A percentile compares a stretch with the other conserved stretches of the same genome.
phyloP scores from a whole-genome alignment of 2,888 invertebrate genomes.

The Drosophila barbarae region DNA sequence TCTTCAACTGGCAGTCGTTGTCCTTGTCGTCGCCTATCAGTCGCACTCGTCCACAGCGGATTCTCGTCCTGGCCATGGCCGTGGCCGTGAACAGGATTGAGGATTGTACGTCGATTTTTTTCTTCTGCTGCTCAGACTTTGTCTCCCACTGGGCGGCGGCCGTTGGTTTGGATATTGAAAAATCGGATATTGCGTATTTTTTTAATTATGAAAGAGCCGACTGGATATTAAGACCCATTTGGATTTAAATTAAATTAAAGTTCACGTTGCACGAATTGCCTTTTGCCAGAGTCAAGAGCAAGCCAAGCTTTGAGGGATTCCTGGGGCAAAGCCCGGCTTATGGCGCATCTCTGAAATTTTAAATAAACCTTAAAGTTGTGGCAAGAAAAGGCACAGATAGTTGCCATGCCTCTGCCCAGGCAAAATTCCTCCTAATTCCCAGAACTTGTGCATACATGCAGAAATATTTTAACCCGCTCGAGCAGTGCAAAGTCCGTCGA shows the following conservation, averaged over 20 bases:
- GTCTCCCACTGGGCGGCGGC: constrained; percentile 2
- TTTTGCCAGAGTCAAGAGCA: neutral
- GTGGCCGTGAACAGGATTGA: constrained; percentile 29
- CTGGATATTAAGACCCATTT: constrained; percentile 56
- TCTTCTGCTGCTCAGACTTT: constrained; percentile 6
- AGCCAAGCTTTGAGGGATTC: constrained; percentile 10
- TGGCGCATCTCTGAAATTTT: constrained; percentile 4
- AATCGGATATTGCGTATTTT: constrained; percentile 60
- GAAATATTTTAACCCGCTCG: constrained; percentile 36
- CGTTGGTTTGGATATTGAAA: constrained; percentile 53
- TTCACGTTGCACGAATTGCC: constrained; percentile 1
- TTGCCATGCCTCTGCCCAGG: neutral
- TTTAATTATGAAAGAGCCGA: constrained; percentile 55
- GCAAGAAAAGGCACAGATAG: constrained; percentile 1
- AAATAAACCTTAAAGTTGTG: constrained; percentile 21
- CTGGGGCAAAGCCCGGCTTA: constrained; percentile 2
- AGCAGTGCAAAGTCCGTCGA: constrained; percentile 32
- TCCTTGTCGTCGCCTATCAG: constrained; percentile 47
- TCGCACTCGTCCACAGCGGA: constrained; percentile 41
- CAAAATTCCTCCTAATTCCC: constrained; percentile 14
- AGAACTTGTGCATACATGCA: constrained; percentile 39
- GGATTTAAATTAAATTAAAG: constrained; percentile 55
- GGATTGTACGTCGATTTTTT: constrained; percentile 12
- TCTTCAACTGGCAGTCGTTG: constrained; percentile 29
- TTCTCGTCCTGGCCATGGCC: constrained; percentile 26